These are phyloP conservation scores for Gallirallus australis DNA, from an alignment of 2,797 vertebrate genomes.

Conservation along the genomic window DNA sequence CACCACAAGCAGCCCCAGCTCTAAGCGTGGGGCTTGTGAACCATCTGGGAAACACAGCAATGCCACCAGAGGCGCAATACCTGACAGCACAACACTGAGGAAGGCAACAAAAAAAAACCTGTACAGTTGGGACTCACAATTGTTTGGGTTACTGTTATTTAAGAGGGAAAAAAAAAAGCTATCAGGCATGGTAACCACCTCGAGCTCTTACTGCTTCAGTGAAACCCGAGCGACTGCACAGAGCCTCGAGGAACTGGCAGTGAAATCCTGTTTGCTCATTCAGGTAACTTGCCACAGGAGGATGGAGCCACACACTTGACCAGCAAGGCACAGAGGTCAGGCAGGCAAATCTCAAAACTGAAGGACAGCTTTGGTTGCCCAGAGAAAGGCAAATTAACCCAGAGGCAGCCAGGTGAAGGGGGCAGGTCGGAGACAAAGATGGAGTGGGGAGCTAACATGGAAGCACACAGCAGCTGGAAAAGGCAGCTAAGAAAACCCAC, in stretches of 20 bases:
- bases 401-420: neutral
- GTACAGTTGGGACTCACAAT: no score
- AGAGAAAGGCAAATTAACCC: neutral
- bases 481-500: neutral
- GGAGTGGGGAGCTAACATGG: accelerated
- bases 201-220: neutral
- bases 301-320: accelerated
- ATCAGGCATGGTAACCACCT: neutral
- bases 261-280: neutral
- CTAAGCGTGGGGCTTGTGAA: neutral
- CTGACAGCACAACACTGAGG: accelerated
- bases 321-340: no score
- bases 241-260: neutral
- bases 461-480: accelerated
- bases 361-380: neutral
- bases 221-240: neutral
- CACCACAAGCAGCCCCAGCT: neutral
- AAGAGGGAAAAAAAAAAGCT: neutral
- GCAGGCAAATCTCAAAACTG: neutral
- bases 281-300: neutral
- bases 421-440: neutral
- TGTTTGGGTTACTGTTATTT: neutral
- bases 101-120: neutral
- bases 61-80: accelerated
- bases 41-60: neutral